phyloP scores from a whole-genome alignment of 2,797 vertebrate genomes.

The Cossypha caffra region DNA sequence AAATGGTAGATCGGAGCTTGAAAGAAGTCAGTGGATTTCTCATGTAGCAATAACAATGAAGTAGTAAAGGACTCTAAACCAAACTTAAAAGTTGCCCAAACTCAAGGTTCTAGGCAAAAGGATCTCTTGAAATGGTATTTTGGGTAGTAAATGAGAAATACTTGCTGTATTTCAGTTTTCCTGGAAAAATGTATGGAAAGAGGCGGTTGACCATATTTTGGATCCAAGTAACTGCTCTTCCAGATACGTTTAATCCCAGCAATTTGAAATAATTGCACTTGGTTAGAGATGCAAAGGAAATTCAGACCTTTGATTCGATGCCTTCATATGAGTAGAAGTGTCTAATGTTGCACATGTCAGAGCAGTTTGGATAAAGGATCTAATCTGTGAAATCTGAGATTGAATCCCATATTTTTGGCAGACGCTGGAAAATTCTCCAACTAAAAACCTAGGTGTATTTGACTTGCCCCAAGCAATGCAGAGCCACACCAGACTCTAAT shows the following conservation, averaged over 20 bases:
- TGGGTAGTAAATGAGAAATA: background rate
- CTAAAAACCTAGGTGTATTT: background rate
- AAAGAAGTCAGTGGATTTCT: background rate
- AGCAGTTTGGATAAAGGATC: background rate
- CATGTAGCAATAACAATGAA: background rate
- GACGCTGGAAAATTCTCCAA: background rate
- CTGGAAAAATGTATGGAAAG: background rate
- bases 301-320: conserved; percentile 1
- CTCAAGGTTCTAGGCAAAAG: background rate
- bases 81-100: background rate
- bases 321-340: background rate
- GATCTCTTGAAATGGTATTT: background rate
- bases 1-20: background rate
- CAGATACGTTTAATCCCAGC: background rate
- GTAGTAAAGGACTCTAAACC: background rate
- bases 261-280: background rate
- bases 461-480: background rate
- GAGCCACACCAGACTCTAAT: background rate
- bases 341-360: background rate
- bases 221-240: background rate
- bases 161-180: background rate
- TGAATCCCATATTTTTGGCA: background rate
- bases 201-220: background rate
- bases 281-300: background rate
- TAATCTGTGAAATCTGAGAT: background rate